Conservation (phyloP, 2,797 vertebrate genomes). For the Pangasius macronema region DNA sequence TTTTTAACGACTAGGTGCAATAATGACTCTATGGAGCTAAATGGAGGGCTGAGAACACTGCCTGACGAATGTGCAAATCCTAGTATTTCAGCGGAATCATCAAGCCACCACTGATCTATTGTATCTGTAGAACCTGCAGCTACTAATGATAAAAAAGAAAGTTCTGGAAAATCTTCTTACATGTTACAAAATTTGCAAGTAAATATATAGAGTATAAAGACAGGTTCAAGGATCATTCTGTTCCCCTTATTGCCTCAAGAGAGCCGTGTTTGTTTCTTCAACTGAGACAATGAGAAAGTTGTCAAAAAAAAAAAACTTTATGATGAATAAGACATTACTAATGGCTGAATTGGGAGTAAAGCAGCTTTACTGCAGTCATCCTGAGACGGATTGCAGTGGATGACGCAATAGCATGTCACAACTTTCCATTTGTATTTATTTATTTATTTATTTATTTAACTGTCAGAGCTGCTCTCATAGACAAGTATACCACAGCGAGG, state of each 20-base stretch:
- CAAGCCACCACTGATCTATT: not conserved
- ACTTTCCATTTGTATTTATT: not conserved
- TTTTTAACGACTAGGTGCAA: not conserved
- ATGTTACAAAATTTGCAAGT: not conserved
- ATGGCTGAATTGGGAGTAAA: not conserved
- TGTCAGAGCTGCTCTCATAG: not conserved
- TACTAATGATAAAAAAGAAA: not conserved
- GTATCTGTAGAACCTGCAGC: not conserved
- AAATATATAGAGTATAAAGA: not conserved
- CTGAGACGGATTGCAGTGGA: not conserved
- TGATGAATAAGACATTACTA: not conserved
- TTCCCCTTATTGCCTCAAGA: not conserved
- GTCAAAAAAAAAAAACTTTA: not conserved
- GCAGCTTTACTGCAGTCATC: not conserved
- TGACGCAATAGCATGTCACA: not conserved
- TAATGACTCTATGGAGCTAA: not conserved
- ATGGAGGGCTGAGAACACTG: not conserved
- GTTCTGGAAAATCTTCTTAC: not conserved
- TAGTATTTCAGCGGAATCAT: not conserved
- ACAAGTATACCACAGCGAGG: too few species aligned
- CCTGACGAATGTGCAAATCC: not conserved
- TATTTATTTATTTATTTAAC: not conserved
- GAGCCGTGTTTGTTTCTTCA: not conserved
- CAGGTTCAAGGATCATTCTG: not conserved
- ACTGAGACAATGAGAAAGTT: not conserved